phyloP scores from a whole-genome alignment of 1,140 invertebrate species.

The roundworm (Caenorhabditis elegans) region DNA sequence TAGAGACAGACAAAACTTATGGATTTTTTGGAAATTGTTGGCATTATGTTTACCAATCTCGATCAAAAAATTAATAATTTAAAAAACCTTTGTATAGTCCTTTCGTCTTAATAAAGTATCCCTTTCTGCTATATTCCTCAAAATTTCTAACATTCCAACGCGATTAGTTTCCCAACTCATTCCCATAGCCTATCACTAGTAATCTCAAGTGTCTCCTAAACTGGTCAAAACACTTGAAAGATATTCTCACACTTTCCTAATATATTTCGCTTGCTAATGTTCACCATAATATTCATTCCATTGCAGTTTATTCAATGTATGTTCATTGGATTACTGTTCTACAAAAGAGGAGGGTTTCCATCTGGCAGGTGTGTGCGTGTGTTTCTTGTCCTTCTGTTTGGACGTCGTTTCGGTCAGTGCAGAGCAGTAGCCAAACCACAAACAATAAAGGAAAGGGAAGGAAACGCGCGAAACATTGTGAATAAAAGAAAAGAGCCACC shows the following conservation, averaged over 20 bases:
- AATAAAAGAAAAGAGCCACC: neutral
- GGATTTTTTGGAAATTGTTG: no score
- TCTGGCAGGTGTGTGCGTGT: slow-evolving; percentile 1
- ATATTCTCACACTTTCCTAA: neutral
- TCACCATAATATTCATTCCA: neutral
- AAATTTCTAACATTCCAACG: no score
- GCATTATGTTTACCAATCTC: no score
- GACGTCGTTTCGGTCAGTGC: slow-evolving; percentile 17
- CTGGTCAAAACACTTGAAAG: neutral
- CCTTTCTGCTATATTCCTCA: no score
- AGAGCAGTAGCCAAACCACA: slow-evolving; percentile 26
- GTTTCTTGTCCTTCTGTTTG: neutral
- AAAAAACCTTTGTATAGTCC: no score
- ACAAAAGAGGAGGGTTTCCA: neutral
- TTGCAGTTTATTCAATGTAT: neutral
- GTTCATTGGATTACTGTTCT: slow-evolving; percentile 2
- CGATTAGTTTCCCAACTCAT: no score
- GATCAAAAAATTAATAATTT: no score
- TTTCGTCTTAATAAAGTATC: no score
- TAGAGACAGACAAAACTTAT: neutral
- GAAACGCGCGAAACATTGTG: neutral
- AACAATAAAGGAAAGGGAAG: slow-evolving; percentile 5
- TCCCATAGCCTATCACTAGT: no score
- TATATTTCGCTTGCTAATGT: neutral
- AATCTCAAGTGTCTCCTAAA: neutral